These are phyloP conservation scores for Mesochorus sp. DNA, from an alignment of 2,888 invertebrate genomes.

Conservation along the genomic window DNA sequence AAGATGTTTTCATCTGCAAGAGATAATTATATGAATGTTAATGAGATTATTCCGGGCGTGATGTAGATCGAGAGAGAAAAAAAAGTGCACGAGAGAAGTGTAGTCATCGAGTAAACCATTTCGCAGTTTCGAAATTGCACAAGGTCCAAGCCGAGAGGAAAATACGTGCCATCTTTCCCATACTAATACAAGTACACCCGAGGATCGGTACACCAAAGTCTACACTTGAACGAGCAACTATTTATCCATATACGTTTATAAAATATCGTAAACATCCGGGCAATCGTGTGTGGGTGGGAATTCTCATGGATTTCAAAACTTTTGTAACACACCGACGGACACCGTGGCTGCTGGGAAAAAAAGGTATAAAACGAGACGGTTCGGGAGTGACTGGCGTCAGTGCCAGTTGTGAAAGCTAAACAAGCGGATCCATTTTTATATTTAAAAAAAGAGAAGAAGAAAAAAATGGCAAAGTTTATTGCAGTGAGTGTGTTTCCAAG, in stretches of 20 bases:
- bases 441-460: neutral
- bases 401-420: slow-evolving; percentile 41
- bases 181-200: slow-evolving; percentile 41
- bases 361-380: slow-evolving; percentile 47
- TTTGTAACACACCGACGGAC: slow-evolving; percentile 6
- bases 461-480: slow-evolving; percentile 48
- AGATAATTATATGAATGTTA: slow-evolving; percentile 32
- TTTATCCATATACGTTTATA: too few species aligned
- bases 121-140: slow-evolving; percentile 69
- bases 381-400: slow-evolving; percentile 35
- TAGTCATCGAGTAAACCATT: slow-evolving; percentile 69
- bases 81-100: slow-evolving; percentile 56
- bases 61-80: slow-evolving; percentile 19
- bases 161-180: slow-evolving; percentile 65
- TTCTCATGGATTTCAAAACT: slow-evolving; percentile 74
- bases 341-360: neutral
- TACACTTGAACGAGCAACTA: too few species aligned
- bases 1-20: neutral
- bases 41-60: slow-evolving; percentile 17
- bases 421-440: slow-evolving; percentile 10
- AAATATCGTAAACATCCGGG: slow-evolving; percentile 75
- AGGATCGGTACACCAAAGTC: neutral
- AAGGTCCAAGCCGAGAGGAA: slow-evolving; percentile 45
- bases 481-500: slow-evolving; percentile 51
- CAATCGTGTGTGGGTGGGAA: slow-evolving; percentile 61